Percentiles rank a stretch among this genome's conserved stretches.
phyloP scores from a whole-genome alignment of 2,113 vertebrate genomes.

The Lophura nycthemera region DNA sequence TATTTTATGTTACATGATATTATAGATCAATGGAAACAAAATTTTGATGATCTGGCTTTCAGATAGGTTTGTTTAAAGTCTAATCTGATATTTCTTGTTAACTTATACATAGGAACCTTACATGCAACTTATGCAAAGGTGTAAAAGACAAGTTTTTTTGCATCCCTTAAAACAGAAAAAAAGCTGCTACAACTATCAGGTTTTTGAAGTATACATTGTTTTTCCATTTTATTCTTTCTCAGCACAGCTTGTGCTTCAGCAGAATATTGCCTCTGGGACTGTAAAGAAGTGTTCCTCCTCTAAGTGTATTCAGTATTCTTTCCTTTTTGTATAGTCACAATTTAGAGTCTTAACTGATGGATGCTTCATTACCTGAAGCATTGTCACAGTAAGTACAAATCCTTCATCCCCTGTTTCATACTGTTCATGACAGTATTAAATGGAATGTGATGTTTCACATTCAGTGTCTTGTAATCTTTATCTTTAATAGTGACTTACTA shows the following conservation, averaged over 20 bases:
- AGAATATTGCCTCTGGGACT: neutral
- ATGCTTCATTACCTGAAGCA: neutral
- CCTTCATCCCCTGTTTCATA: neutral
- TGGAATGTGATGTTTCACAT: neutral
- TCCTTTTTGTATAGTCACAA: neutral
- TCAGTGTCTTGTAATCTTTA: neutral
- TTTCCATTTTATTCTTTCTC: neutral
- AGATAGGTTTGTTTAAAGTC: neutral
- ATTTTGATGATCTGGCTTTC: neutral
- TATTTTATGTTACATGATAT: neutral
- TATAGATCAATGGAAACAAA: neutral
- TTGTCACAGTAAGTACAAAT: neutral
- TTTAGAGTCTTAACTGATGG: neutral
- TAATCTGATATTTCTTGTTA: neutral
- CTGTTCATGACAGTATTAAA: neutral
- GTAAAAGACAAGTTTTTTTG: neutral
- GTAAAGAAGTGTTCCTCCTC: neutral
- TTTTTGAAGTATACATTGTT: neutral
- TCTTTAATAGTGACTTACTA: neutral
- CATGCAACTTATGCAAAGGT: neutral
- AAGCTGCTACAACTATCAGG: accelerated
- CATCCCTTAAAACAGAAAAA: neutral
- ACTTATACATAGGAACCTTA: neutral
- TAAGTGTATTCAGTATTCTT: neutral
- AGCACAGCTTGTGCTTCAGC: neutral